These are phyloP conservation scores for Temnothorax curvispinosus DNA, from an alignment of 1,140 invertebrate species.

Conservation along the genomic window DNA sequence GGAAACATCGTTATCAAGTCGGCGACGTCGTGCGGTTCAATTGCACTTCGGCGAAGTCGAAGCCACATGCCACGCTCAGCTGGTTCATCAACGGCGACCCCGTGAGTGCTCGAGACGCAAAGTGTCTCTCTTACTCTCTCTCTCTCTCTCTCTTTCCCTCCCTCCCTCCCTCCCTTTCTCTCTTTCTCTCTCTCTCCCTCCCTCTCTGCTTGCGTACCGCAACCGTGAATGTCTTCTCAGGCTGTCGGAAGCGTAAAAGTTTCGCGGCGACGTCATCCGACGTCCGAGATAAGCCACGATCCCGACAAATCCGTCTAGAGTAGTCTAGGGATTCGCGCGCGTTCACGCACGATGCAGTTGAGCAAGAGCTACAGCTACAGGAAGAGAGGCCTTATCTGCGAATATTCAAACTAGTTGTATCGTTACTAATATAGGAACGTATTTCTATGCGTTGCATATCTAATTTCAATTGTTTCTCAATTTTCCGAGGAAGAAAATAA, in stretches of 20 bases:
- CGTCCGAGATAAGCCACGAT: constrained; percentile 40
- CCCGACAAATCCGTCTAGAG: constrained; percentile 32
- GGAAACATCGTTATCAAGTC: constrained; percentile 88
- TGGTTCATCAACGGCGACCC: constrained; percentile 92
- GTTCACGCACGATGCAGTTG: background rate
- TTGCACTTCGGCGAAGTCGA: constrained; percentile 89
- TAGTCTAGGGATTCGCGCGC: background rate
- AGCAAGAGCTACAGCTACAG: background rate
- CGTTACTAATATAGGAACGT: background rate
- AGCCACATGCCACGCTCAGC: constrained; percentile 89
- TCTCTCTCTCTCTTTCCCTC: background rate
- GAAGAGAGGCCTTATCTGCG: background rate
- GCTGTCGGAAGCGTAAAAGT: constrained; percentile 47
- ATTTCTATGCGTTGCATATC: no score
- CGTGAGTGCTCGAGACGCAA: constrained; percentile 83
- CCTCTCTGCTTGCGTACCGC: background rate
- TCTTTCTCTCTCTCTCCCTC: background rate
- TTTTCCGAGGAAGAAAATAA: background rate
- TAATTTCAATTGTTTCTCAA: background rate
- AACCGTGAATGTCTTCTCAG: constrained; percentile 10
- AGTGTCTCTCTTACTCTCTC: constrained; percentile 10
- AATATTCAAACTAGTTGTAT: background rate
- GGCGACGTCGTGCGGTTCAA: constrained; percentile 89
- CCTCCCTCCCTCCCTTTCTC: background rate
- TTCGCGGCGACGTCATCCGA: constrained; percentile 31